These are phyloP conservation scores for Trichosurus vulpecula DNA, from an alignment of 2,797 vertebrate genomes.

Conservation along the genomic window DNA sequence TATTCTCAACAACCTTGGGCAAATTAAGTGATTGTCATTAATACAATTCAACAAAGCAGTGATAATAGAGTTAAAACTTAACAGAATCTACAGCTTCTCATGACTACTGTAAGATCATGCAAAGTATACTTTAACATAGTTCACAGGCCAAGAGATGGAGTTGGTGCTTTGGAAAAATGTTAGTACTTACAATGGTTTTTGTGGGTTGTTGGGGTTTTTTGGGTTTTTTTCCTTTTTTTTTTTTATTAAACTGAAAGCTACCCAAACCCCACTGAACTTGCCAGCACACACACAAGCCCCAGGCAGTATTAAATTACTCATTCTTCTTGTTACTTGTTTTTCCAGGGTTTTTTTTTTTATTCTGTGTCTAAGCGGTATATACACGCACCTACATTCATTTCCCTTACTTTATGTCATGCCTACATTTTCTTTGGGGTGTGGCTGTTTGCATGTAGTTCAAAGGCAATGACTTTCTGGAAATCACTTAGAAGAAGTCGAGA, in stretches of 20 bases:
- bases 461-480: conserved; percentile 73
- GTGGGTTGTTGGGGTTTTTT: not conserved
- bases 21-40: conserved; percentile 51
- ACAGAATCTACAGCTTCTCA: conserved; percentile 22
- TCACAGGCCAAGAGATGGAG: conserved; percentile 74
- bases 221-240: not conserved
- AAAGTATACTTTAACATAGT: conserved; percentile 14
- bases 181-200: conserved; percentile 34
- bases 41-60: conserved; percentile 23
- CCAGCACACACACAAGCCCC: conserved; percentile 59
- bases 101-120: not conserved
- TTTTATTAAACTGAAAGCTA: conserved; percentile 62
- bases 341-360: not conserved
- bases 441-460: conserved; percentile 70
- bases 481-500: conserved; percentile 45
- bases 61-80: conserved; percentile 22
- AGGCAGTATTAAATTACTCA: conserved; percentile 66
- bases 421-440: conserved; percentile 72
- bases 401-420: conserved; percentile 74
- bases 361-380: conserved; percentile 47
- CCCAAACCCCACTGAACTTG: conserved; percentile 47
- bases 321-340: conserved; percentile 66
- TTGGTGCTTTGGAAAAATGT: conserved; percentile 74
- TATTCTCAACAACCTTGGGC: conserved; percentile 34
- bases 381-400: conserved; percentile 63